These are phyloP conservation scores for Metridium senile DNA, from an alignment of 92 coral and sea anemone species.

Conservation along the genomic window DNA sequence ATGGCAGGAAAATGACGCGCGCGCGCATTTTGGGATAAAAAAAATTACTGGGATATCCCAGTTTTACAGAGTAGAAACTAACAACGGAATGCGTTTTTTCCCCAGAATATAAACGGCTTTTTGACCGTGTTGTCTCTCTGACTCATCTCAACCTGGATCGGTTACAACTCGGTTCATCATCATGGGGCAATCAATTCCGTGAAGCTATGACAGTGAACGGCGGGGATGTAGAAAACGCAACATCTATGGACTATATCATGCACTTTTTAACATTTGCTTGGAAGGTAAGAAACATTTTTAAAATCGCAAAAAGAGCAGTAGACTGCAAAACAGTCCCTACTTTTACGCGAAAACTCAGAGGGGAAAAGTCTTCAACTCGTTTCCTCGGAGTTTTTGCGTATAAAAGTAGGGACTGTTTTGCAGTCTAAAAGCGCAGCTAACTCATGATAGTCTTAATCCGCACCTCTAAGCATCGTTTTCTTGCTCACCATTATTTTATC, in stretches of 20 bases:
- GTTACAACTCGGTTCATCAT: slow-evolving; percentile 92
- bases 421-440: too few species aligned
- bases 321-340: not conserved
- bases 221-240: slow-evolving; percentile 90
- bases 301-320: not conserved
- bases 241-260: slow-evolving; percentile 91
- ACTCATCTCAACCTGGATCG: slow-evolving; percentile 92
- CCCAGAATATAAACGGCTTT: slow-evolving; percentile 80
- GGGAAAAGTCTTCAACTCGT: too few species aligned
- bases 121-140: slow-evolving; percentile 88
- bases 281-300: slow-evolving; percentile 76
- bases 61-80: too few species aligned
- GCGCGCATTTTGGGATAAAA: not conserved
- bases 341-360: too few species aligned
- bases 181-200: slow-evolving; percentile 94
- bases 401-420: too few species aligned
- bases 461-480: too few species aligned
- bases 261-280: slow-evolving; percentile 96
- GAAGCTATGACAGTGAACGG: slow-evolving; percentile 98
- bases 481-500: too few species aligned
- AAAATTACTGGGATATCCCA: not conserved
- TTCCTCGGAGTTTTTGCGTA: too few species aligned
- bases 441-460: too few species aligned
- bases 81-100: not conserved
- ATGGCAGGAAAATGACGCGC: slow-evolving; percentile 4